Percentiles rank a stretch among this genome's conserved stretches.
Evolutionary conservation across 2,888 invertebrate genomes (phyloP).

Genomic region (Mycalesis mineus): DNA sequence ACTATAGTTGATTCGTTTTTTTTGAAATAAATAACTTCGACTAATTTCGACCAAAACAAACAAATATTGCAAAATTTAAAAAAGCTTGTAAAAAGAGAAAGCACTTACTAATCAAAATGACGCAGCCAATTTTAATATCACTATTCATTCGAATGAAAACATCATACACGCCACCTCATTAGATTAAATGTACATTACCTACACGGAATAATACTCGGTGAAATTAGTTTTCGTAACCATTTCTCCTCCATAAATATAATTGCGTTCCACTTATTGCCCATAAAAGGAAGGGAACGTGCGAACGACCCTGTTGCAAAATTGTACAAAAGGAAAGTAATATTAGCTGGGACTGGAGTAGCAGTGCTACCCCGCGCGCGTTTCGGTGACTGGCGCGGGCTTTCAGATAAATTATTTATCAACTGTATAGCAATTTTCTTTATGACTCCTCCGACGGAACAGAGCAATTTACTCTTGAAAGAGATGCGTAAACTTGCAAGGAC

Average conservation of each 20-base stretch:
- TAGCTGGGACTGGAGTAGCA: constrained; percentile 71
- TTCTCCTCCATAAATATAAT: constrained; percentile 75
- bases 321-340: constrained; percentile 78
- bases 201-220: constrained; percentile 59
- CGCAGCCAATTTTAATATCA: constrained; percentile 1
- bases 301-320: constrained; percentile 76
- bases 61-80: neutral
- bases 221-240: constrained; percentile 75
- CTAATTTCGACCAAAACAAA: neutral
- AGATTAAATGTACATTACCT: constrained; percentile 33
- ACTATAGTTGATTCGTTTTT: no score
- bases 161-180: constrained; percentile 32
- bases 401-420: constrained; percentile 79
- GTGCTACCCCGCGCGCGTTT: constrained; percentile 65
- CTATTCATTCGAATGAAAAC: constrained; percentile 6
- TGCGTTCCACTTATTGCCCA: constrained; percentile 78
- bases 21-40: no score
- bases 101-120: constrained; percentile 2
- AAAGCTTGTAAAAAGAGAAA: neutral
- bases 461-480: constrained; percentile 76
- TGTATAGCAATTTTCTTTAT: constrained; percentile 79
- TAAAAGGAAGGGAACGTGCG: constrained; percentile 76
- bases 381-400: constrained; percentile 77
- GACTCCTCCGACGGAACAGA: constrained; percentile 77
- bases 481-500: constrained; percentile 77